Percentiles rank a stretch among this genome's conserved stretches.
phyloP scores from a whole-genome alignment of 2,888 invertebrate genomes.

The Temnothorax unifasciatus region DNA sequence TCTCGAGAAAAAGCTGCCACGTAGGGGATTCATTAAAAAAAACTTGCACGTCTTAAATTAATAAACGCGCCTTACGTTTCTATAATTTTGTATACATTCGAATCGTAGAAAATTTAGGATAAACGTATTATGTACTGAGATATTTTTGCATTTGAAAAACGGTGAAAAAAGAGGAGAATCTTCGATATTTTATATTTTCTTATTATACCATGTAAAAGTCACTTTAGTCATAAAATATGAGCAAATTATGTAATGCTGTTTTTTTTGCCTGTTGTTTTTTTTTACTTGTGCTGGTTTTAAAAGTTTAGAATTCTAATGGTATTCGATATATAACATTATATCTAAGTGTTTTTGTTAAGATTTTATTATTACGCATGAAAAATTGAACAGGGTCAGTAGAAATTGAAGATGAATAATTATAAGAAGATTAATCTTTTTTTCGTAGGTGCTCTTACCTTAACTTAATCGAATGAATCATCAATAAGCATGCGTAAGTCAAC shows the following conservation, averaged over 20 bases:
- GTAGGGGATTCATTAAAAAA: constrained; percentile 9
- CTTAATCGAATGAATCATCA: constrained; percentile 74
- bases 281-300: constrained; percentile 48
- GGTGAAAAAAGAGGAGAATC: background rate
- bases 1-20: constrained; percentile 7
- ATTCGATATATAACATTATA: background rate
- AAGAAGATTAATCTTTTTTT: constrained; percentile 77
- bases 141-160: background rate
- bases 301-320: constrained; percentile 62
- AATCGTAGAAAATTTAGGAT: background rate
- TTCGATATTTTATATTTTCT: constrained; percentile 8
- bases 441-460: constrained; percentile 73
- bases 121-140: background rate
- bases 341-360: constrained; percentile 41
- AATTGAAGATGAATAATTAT: constrained; percentile 72
- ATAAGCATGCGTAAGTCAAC: constrained; percentile 48
- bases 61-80: background rate
- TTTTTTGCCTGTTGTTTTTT: background rate
- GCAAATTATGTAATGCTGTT: background rate
- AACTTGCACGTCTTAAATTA: constrained; percentile 14
- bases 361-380: constrained; percentile 63
- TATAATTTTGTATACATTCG: background rate
- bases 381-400: constrained; percentile 62
- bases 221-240: background rate
- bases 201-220: background rate